phyloP scores from a whole-genome alignment of 2,888 invertebrate genomes.

The Pardosa pseudoannulata region DNA sequence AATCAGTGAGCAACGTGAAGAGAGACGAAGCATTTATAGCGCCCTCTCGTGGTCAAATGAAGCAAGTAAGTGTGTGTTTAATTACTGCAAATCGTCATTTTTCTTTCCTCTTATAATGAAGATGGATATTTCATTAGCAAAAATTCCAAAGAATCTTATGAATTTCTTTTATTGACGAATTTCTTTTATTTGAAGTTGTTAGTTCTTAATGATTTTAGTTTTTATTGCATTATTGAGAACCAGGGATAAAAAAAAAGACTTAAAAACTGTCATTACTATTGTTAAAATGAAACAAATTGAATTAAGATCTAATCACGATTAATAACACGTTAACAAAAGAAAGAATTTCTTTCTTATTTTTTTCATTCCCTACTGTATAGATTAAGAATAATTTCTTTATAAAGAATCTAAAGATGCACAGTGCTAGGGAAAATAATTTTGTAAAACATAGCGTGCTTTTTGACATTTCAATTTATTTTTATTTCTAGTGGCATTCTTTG shows the following conservation, averaged over 20 bases:
- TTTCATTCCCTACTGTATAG: neutral
- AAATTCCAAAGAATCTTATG: slow-evolving; percentile 13
- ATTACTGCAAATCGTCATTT: slow-evolving; percentile 39
- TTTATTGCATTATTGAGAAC: neutral
- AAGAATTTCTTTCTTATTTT: neutral
- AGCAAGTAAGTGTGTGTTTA: slow-evolving; percentile 43
- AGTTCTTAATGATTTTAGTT: slow-evolving; percentile 21
- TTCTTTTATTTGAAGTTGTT: slow-evolving; percentile 30
- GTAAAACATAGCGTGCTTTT: neutral
- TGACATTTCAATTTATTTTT: neutral
- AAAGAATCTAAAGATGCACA: neutral
- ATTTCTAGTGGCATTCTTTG: neutral
- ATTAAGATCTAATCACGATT: slow-evolving; percentile 32
- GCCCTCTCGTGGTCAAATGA: slow-evolving; percentile 41
- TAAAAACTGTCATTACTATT: slow-evolving; percentile 39
- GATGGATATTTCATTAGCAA: slow-evolving; percentile 47
- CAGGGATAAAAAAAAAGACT: slow-evolving; percentile 7
- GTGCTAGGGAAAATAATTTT: neutral
- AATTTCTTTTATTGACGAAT: slow-evolving; percentile 27
- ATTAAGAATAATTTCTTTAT: neutral
- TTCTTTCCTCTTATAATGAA: slow-evolving; percentile 38
- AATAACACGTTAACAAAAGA: slow-evolving; percentile 35
- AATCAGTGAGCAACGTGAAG: slow-evolving; percentile 26
- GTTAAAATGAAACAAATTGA: slow-evolving; percentile 50
- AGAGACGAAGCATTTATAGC: neutral